Conservation (phyloP, 1,140 invertebrate genomes). For the Camponotus pennsylvanicus region DNA sequence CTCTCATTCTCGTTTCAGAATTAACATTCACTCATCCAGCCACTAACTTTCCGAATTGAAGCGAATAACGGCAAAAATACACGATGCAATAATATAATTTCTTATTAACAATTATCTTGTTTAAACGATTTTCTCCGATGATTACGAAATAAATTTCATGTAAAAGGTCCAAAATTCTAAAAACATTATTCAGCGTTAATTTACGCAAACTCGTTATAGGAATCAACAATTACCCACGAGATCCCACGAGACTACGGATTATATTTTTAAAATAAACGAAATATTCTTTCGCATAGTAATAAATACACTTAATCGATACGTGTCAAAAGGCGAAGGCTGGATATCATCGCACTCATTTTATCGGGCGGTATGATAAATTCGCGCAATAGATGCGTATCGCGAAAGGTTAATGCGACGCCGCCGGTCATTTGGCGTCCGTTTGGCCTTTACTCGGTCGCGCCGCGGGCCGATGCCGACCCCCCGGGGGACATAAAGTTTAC, state of each 20-base stretch:
- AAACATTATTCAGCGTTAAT: neutral
- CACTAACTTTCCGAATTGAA: neutral
- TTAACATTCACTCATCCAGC: conserved; percentile 26
- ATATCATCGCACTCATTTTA: neutral
- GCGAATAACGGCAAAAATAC: neutral
- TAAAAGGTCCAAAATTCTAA: neutral
- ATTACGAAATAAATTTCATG: neutral
- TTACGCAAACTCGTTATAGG: neutral
- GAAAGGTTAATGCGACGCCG: conserved; percentile 44
- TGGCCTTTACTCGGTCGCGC: neutral
- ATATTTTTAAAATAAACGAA: neutral
- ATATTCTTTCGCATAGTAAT: neutral
- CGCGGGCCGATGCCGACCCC: neutral
- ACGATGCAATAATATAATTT: neutral
- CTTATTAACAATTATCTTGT: neutral
- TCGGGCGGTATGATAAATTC: conserved; percentile 14
- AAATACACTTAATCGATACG: conserved; percentile 19
- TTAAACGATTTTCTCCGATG: neutral
- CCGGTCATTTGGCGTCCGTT: conserved; percentile 14
- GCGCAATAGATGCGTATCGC: conserved; percentile 19
- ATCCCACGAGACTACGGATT: neutral
- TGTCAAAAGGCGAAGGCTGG: neutral
- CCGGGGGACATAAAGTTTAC: conserved; percentile 34
- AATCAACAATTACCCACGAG: neutral
- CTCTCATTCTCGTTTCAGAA: conserved; percentile 4